Conservation (phyloP, 2,888 invertebrate genomes). For the Scaeva pyrastri region DNA sequence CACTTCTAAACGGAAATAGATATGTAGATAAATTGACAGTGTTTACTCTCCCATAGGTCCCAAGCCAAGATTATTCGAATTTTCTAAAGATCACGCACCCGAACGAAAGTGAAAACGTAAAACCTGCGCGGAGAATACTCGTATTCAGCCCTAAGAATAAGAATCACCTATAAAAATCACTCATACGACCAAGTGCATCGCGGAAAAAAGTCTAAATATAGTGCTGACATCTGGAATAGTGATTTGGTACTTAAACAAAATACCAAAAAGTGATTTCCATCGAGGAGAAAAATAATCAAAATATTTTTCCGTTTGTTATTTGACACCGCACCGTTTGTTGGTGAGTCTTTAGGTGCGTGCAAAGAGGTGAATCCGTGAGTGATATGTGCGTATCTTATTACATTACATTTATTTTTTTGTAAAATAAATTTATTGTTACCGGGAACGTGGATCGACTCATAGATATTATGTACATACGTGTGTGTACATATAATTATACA, state of each 20-base stretch:
- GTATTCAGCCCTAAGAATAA: too few species aligned
- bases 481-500: not conserved
- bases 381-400: constrained; percentile 52
- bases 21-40: constrained; percentile 23
- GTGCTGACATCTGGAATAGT: constrained; percentile 72
- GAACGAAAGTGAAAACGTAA: constrained; percentile 58
- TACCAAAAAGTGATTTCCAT: constrained; percentile 42
- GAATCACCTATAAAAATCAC: constrained; percentile 56
- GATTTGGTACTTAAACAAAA: constrained; percentile 57
- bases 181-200: constrained; percentile 70
- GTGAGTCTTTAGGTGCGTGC: constrained; percentile 53
- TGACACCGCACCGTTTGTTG: constrained; percentile 50
- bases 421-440: constrained; percentile 7
- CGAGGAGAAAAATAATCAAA: constrained; percentile 12
- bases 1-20: constrained; percentile 45
- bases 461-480: too few species aligned
- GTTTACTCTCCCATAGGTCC: not conserved
- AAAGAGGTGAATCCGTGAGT: constrained; percentile 25
- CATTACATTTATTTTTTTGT: constrained; percentile 30
- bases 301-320: constrained; percentile 54
- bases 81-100: constrained; percentile 31
- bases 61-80: constrained; percentile 2
- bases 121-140: constrained; percentile 8
- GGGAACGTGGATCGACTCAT: not conserved
- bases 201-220: constrained; percentile 60